These are phyloP conservation scores for Zosterops pallidus DNA, from an alignment of 2,113 vertebrate species.

Conservation along the genomic window DNA sequence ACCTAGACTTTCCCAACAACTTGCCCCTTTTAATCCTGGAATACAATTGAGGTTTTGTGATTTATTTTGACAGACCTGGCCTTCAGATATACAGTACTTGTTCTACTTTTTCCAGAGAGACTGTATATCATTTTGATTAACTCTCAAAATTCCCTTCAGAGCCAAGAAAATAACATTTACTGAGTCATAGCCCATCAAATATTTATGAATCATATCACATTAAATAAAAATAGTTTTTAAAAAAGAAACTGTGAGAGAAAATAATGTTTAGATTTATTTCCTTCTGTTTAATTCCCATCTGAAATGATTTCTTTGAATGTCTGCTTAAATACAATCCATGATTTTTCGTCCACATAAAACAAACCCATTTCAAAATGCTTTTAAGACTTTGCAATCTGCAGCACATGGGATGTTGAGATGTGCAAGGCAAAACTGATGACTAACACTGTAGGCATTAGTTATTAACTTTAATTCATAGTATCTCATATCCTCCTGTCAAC, in stretches of 20 bases:
- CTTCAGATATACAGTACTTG: not conserved
- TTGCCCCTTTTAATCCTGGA: not conserved
- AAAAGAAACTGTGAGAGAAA: not conserved
- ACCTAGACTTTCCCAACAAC: not conserved
- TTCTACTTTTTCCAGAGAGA: not conserved
- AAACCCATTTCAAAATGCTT: not conserved
- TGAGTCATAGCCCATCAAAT: not conserved
- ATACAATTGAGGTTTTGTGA: not conserved
- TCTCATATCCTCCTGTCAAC: constrained; percentile 39
- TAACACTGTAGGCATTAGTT: constrained; percentile 33
- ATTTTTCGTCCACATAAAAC: not conserved
- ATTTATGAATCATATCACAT: not conserved
- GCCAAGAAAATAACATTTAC: constrained; percentile 40
- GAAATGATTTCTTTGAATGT: not conserved
- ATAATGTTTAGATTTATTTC: not conserved
- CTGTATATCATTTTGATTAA: not conserved
- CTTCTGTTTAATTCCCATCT: not conserved
- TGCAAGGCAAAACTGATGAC: constrained; percentile 28
- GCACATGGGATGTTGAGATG: not conserved
- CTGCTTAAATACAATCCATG: not conserved
- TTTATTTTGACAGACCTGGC: constrained; percentile 13
- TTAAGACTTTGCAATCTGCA: not conserved
- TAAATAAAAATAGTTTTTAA: constrained; percentile 7
- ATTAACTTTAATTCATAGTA: constrained; percentile 31
- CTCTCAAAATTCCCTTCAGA: not conserved